Evolutionary conservation across 2,113 vertebrate genomes (phyloP), one percentile per base, ranked within the genome.

Genomic region (Vulpes ferrilata): DNA sequence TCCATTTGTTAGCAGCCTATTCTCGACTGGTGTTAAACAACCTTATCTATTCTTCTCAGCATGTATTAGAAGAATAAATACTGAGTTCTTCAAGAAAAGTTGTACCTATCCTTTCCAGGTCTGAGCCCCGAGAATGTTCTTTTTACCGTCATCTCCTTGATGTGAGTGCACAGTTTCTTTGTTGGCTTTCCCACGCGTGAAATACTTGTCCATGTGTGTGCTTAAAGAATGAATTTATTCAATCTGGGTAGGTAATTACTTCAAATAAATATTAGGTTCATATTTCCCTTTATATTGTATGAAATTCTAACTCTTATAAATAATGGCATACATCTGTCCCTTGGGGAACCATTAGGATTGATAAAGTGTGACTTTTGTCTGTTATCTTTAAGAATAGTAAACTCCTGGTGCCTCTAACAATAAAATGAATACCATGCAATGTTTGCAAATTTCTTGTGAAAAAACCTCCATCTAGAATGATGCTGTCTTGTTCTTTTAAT

Each of bases 1-100:
- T 38, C 86, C 64, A 93, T 96, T 94, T 89, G 73, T 92, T 90
- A 85, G 17, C 71, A 51, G 25, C 10, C 55, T 97, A 64, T 92
- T 87, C 67, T 97, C 88, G 88, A 81, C 48, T 82, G 15, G 69
- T 90, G 38, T 95, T 97, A 94, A 86, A 69, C 53, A 93, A 82
- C 5, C 79, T 93, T 96, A 81, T 93, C 60, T 91, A 27, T 90
- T 93, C 81, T 82, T 94, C 38, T 88, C 48, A 86, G 78, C 8
- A 17, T n/a, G 4, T n/a, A 82, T 57, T 27, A 69, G 57, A 95
- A 90, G 64, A 91, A 83, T n/a, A 71, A 93, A n/a, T 43, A 88
- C 30, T 93, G 22, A 92, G 76, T 84, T 93, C 64, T 84, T 88
- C 59, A 94, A 81, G 32, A 78, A 93, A 94, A 84, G 23, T 30